Base-by-base conservation (phyloP, 1,140 invertebrate genomes). In the Caerostris darwini region DNA sequence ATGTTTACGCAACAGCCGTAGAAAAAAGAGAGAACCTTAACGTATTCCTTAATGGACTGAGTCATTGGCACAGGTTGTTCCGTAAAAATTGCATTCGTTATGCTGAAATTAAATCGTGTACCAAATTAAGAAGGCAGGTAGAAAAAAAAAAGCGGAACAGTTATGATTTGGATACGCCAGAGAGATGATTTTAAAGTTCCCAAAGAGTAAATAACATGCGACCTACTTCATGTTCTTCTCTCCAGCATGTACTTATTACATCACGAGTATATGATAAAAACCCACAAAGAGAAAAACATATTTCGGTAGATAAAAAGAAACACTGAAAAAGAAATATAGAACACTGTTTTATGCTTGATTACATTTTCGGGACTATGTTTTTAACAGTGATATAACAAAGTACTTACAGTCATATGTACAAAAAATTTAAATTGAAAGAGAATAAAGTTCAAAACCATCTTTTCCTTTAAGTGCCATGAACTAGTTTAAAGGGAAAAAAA, bases 41-140 rank as follows among this genome's bases (percentile, higher is more conserved):
- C 50, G 50, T 34, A 77, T 77, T 12, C 34, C 50, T 12, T 77
- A 77, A 77, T 77, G 71, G 71, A 12, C 71, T 12, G 61, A 14
- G 10, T 77, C 12, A 77, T 77, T 8, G 14, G 10, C 50, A 5
- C 50, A 77, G 50, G 12, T 14, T 77, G 34, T 77, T 12, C 50
- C 10, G 34, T 50, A 77, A 77, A 77, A 77, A 77, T 77, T 50
- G 34, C 71, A 50, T 77, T 77, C 71, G 71, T 50, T 77, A 3
- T 10, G 34, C 34, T 77, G 34, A 77, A 77, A 77, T 77, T 77
- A 77, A 77, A 5, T 77, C 71, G 71, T 77, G 71, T 77, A 77
- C 34, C 50, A 77, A 77, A 77, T 50, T 5, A n/a, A 5, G 34
- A n/a, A 34, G 34, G 34, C 34, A 34, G 34, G 34, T 34, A 34